phyloP scores from a whole-genome alignment of 1,140 invertebrate genomes.

The Euschistus heros region DNA sequence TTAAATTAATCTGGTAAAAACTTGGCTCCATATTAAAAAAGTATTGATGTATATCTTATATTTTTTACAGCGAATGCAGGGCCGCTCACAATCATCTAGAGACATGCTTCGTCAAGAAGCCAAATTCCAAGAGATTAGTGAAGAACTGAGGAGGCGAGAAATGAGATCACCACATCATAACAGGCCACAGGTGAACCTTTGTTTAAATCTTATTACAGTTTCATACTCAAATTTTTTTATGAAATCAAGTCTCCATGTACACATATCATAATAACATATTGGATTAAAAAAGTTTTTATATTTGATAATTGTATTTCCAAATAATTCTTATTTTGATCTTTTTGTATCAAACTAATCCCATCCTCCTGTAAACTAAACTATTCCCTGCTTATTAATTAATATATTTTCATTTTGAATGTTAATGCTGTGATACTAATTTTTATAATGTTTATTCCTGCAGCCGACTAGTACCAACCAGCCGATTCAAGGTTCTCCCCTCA shows the following conservation, averaged over 20 bases:
- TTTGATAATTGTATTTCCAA: too few species aligned
- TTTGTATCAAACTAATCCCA: too few species aligned
- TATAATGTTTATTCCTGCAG: too few species aligned
- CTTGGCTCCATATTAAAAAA: too few species aligned
- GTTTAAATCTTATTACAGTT: background rate
- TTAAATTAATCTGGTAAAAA: too few species aligned
- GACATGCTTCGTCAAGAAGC: constrained; percentile 58
- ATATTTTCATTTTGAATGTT: too few species aligned
- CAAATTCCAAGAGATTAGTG: constrained; percentile 71
- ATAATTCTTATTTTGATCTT: background rate
- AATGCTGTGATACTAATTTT: too few species aligned
- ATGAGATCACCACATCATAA: constrained; percentile 38
- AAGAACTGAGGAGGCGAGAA: constrained; percentile 63
- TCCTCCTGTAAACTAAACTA: too few species aligned
- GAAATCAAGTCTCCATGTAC: too few species aligned
- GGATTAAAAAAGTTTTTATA: too few species aligned
- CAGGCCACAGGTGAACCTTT: constrained; percentile 30
- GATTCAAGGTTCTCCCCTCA: constrained; percentile 19
- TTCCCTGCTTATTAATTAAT: too few species aligned
- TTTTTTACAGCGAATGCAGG: constrained; percentile 33
- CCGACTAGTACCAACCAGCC: constrained; percentile 11
- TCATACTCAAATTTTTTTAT: background rate
- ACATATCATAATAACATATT: background rate
- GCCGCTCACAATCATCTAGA: constrained; percentile 41
- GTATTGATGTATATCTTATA: background rate